Evolutionary conservation across 2,113 vertebrate species (phyloP).

Genomic region (Anser cygnoides): DNA sequence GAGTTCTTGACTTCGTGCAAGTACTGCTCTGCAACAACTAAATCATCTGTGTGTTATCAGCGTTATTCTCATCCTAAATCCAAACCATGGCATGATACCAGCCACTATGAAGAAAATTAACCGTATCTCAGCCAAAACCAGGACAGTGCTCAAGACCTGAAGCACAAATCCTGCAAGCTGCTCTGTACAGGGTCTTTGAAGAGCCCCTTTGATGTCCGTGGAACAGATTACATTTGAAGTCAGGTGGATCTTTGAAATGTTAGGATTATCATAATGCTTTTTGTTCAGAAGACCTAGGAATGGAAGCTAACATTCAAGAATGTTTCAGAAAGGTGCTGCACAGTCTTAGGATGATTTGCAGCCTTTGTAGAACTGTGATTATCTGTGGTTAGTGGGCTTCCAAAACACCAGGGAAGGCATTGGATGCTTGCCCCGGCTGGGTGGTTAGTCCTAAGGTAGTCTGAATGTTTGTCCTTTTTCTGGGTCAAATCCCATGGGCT

Average conservation of each 20-base stretch:
- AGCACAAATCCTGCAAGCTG: not conserved
- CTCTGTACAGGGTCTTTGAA: not conserved
- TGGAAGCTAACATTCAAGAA: not conserved
- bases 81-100: too few relatives aligned
- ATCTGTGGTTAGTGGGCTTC: not conserved
- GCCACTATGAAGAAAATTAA: too few relatives aligned
- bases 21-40: too few relatives aligned
- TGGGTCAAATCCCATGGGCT: accelerated
- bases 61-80: too few relatives aligned
- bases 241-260: not conserved
- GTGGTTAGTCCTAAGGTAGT: not conserved
- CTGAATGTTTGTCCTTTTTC: not conserved
- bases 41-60: too few relatives aligned
- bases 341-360: not conserved
- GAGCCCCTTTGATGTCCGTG: not conserved
- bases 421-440: accelerated
- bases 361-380: not conserved
- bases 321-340: not conserved
- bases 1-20: too few relatives aligned
- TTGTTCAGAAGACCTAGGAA: not conserved
- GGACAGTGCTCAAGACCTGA: not conserved
- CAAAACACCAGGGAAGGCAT: not conserved
- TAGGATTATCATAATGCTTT: not conserved
- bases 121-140: too few relatives aligned
- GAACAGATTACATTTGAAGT: not conserved